Base-by-base conservation (phyloP, 2,113 vertebrate species). In the Jaculus jaculus region DNA sequence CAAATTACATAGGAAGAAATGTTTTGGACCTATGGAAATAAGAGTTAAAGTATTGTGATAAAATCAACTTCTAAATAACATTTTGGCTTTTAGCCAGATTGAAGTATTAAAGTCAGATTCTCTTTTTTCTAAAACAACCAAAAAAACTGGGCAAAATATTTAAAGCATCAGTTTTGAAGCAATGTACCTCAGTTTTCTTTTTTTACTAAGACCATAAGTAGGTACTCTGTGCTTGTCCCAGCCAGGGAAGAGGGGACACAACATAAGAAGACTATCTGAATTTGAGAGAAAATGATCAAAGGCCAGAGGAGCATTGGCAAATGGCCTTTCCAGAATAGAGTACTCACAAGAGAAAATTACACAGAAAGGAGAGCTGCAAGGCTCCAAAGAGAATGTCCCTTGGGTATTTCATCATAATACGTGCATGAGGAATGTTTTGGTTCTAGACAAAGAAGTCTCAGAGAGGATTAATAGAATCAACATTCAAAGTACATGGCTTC, bases 221-320 rank as follows among this genome's bases (percentile, higher is more conserved):
- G 1, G 13, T 47, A 72, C 84, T 63, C 37, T 66, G 11, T 65
- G 18, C 60, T 24, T 58, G 3, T 47, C 17, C 51, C 18, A 65
- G 18, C 10, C 18, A 69, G 69, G 26, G 32, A 3, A 47, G 15
- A 60, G 11, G 11, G 23, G 39, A 15, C 8, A 30, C 24, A 3
- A 66, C 81, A 1, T 21, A 30, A 69, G n/a, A 24, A 72, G 34
- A 80, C 63, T 37, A 23, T 7, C 6, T 39, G 11, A 81, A 4
- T 24, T 66, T 1, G 3, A 68, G 17, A 39, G 7, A 74, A 51
- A 58, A n/a, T 69, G 7, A 39, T 15, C 2, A 58, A 17, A 47
- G 16, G 8, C 2, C 23, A 4, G n/a, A 9, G 5, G 71, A 4
- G 32, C 2, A 2, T n/a, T 63, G 2, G 23, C 26, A 32, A 72